These are phyloP conservation scores for Diplodus sargus DNA, from an alignment of 2,797 vertebrate genomes.

Conservation along the genomic window DNA sequence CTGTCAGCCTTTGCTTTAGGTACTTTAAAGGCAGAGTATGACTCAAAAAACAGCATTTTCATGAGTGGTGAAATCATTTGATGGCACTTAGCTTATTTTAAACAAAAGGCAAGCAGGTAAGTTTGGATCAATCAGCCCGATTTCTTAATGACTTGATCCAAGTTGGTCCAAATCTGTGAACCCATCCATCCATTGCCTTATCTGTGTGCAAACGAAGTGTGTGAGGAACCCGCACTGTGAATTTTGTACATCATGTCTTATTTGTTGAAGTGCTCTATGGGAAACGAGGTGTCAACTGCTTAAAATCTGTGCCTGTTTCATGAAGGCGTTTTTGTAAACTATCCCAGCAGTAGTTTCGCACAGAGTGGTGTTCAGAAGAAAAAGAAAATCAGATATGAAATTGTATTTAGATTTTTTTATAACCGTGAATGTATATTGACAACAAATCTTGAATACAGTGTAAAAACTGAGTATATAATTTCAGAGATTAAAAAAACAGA, in stretches of 20 bases:
- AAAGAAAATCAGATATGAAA: slow-evolving; percentile 27
- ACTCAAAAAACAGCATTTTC: neutral
- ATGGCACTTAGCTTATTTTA: neutral
- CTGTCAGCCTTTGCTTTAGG: neutral
- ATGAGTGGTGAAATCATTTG: slow-evolving; percentile 20
- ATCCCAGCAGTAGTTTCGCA: slow-evolving; percentile 25
- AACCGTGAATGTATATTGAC: slow-evolving; percentile 70
- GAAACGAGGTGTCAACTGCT: slow-evolving; percentile 16
- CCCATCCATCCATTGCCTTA: slow-evolving; percentile 24
- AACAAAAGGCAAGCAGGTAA: neutral
- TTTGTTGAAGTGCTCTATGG: slow-evolving; percentile 42
- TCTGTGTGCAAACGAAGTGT: slow-evolving; percentile 29
- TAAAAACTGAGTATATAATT: slow-evolving; percentile 61
- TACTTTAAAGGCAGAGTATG: neutral
- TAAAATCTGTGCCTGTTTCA: slow-evolving; percentile 47
- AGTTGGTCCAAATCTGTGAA: neutral
- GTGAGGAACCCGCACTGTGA: slow-evolving; percentile 31
- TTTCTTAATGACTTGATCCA: slow-evolving; percentile 5
- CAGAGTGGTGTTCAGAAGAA: slow-evolving; percentile 15
- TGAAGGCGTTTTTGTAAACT: slow-evolving; percentile 21
- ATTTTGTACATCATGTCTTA: slow-evolving; percentile 60
- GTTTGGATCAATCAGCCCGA: neutral
- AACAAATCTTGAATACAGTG: slow-evolving; percentile 46
- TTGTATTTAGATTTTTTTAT: slow-evolving; percentile 59
- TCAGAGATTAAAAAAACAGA: slow-evolving; percentile 61